Conservation (phyloP, 1,140 invertebrate species). For the Aphis craccivora region DNA sequence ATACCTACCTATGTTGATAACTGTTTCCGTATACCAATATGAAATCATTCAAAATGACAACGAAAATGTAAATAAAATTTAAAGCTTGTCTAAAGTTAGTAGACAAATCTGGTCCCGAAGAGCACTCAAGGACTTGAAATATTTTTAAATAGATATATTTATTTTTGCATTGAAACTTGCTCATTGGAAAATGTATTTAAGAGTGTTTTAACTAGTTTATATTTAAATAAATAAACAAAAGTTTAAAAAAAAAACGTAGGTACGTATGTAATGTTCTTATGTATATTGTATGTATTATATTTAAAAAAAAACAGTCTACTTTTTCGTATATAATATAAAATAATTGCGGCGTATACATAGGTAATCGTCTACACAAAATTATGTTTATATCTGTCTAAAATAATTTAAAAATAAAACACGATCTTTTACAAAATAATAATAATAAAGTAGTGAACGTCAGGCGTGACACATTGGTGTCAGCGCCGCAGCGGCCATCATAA, state of each 20-base stretch:
- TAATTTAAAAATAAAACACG: constrained; percentile 17
- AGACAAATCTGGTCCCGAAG: no score
- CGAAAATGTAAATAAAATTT: no score
- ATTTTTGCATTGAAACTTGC: no score
- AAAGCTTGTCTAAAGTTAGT: no score
- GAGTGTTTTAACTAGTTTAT: not conserved
- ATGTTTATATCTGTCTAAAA: not conserved
- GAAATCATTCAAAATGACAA: no score
- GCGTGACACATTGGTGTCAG: not conserved
- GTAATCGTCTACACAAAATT: not conserved
- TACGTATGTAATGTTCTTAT: not conserved
- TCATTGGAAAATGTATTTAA: not conserved
- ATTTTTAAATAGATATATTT: no score
- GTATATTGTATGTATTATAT: not conserved
- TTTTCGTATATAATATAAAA: constrained; percentile 41
- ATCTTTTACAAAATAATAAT: not conserved
- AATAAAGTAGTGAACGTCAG: not conserved
- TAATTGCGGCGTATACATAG: not conserved
- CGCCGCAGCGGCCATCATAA: not conserved
- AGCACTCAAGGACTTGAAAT: no score
- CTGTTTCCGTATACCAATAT: no score
- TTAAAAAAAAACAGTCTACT: constrained; percentile 61
- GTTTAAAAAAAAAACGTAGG: not conserved
- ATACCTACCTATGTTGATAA: no score
- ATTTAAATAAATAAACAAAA: not conserved